Evolutionary conservation across 2,888 invertebrate genomes (phyloP), one percentile per base, ranked within the genome.

Genomic region (Boloria euphrosyne): DNA sequence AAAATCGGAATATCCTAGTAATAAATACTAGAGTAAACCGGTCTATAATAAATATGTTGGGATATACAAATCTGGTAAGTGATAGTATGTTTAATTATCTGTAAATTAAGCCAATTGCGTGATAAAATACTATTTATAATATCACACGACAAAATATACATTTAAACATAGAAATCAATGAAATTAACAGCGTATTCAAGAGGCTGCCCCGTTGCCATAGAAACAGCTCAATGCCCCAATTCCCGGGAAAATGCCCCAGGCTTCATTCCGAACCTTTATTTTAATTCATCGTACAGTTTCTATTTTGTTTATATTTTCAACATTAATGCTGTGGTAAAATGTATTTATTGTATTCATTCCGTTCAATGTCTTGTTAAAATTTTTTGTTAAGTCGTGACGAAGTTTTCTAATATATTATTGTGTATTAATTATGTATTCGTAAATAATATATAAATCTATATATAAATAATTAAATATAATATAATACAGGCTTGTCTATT

Each of bases 191-290:
- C 49, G 65, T 49, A 47, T 66, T 62, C 61, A 54, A 66, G 62
- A 62, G 65, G 59, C 62, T 62, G 62, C 59, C 49, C 66, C 65
- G 75, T 76, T 67, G 66, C 72, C 71, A 74, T 75, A 71, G 73
- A 72, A 70, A 75, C 76, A 65, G 66, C 71, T 71, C 69, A 68
- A 82, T 84, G 86, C 85, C 87, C 87, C 77, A 87, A 85, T 84
- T 88, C 82, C 81, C 66, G 59, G 62, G 66, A 54, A 62, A 59
- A 67, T 65, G 65, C 62, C 38, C 58, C 72, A 73, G 75, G 73
- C 76, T 74, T 70, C 73, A 73, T 27, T 27, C 44, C 59, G 76
- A 75, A 72, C 79, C 78, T 78, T 78, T 76, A 76, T 59, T 72
- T 69, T 70, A 58, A 71, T 65, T 50, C 51, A 17, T 16, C 3